Base-by-base conservation (phyloP, 2,113 vertebrate species). In the Chitala chitala region DNA sequence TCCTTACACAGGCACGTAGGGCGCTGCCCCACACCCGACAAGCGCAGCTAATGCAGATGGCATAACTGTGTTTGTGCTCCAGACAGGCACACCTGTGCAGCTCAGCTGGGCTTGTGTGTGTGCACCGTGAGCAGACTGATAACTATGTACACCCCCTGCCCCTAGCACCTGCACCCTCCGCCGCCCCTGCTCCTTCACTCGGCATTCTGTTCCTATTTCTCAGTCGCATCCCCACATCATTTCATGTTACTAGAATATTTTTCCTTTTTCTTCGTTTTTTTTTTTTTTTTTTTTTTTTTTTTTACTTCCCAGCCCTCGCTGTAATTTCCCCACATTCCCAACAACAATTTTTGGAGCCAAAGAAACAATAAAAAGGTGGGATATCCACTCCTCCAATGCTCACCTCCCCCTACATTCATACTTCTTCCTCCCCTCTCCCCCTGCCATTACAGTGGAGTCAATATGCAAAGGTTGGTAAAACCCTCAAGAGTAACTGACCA, bases 231-330 rank as follows among this genome's bases (percentile, higher is more conserved):
- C 75, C 71, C 71, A 58, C 55, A 83, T 82, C 69, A 80, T 84
- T 82, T 83, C 65, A 20, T 83, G 72, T 84, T 82, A 86, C 86
- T 81, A 78, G 84, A 84, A 82, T 36, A 33, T 26, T 22, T 40
- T 6, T n/a, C 33, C 33, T 7, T 12, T 63, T 63, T 33, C n/a
- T 46, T 46, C 12, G 5, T 46, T 46, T 46, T 46, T 73, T 77
- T 73, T 66, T 73, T 58, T 63, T 33, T 38, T 46, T 46, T 46
- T 46, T 46, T 46, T 46, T 46, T 73, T 77, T 73, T 66, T 73
- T 58, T 56, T 46, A 50, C 78, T 63, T 58, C 77, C 73, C 54
- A 36, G 73, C 78, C 29, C 77, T 82, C 77, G 82, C 83, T 63
- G 73, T 29, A 20, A 44, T 66, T 66, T 48, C 73, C 40, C 63